Evolutionary conservation across 2,888 invertebrate species (phyloP).

Genomic region (Orchesellides sinensis): DNA sequence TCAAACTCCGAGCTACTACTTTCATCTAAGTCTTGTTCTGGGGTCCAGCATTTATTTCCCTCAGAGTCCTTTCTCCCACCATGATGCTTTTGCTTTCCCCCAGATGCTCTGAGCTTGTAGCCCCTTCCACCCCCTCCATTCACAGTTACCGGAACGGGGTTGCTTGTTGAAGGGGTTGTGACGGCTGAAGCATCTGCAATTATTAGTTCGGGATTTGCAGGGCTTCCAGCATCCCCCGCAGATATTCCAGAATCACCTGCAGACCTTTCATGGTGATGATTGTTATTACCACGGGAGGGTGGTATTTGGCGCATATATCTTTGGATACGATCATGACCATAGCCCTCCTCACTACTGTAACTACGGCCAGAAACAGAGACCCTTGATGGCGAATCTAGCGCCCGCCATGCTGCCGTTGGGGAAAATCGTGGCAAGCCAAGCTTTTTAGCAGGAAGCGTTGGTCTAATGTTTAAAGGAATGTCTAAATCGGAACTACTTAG

Average conservation of each 20-base stretch:
- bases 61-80: constrained; percentile 26
- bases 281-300: constrained; percentile 76
- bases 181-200: constrained; percentile 35
- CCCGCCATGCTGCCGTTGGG: constrained; percentile 89
- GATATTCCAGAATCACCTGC: constrained; percentile 89
- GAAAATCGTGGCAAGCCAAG: constrained; percentile 88
- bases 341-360: constrained; percentile 71
- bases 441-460: constrained; percentile 88
- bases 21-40: constrained; percentile 90
- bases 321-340: constrained; percentile 76
- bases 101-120: constrained; percentile 49
- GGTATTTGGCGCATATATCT: constrained; percentile 75
- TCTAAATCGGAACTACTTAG: constrained; percentile 77
- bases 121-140: constrained; percentile 73
- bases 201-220: constrained; percentile 75
- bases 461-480: constrained; percentile 85
- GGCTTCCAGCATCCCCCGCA: constrained; percentile 83
- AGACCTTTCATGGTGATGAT: constrained; percentile 82
- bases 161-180: constrained; percentile 41
- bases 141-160: constrained; percentile 74
- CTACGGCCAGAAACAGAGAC: constrained; percentile 78
- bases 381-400: constrained; percentile 81
- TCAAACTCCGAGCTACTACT: constrained; percentile 79
- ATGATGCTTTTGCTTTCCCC: constrained; percentile 32
- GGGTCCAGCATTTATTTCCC: constrained; percentile 84